Evolutionary conservation across 1,140 invertebrate species (phyloP), one percentile per base, ranked within the genome.

Genomic region (Drosophila insularis): DNA sequence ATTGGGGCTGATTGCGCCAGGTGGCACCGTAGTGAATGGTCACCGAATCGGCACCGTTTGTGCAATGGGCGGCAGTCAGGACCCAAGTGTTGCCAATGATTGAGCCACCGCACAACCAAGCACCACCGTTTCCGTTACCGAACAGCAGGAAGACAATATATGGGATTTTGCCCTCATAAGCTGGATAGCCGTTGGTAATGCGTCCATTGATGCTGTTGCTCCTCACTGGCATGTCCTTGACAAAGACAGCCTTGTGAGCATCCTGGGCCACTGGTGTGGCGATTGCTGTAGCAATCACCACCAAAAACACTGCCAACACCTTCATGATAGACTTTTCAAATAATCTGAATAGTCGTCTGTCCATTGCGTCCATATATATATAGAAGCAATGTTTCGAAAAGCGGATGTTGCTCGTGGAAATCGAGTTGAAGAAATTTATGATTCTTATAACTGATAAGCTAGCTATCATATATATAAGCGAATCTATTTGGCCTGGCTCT

Each of bases 91-190:
- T 89, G 68, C 91, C 93, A 6, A 95, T 93, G 62, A 95, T 80
- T n/a, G 94, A 94, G n/a, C 94, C 95, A 5, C 95, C 92, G 93
- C 74, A 91, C 93, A 54, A 93, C 93, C 54, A 92, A 68, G 62
- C 94, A 90, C 84, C 79, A 92, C 60, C 78, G 84, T 70, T 94
- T 93, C 63, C 53, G 46, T 35, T 73, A 31, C 43, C 53, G 56
- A 53, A 87, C 63, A 21, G 19, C 53, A 72, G 74, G 17, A 31
- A 54, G 3, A 92, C 92, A 68, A 93, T 93, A 56, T 93, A 93
- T 6, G 93, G 93, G 46, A 93, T 92, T 75, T 93, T 92, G 0
- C 92, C 92, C 4, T 85, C 78, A 17, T 53, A 39, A 0, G 82
- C 82, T 17, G 68, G 63, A 54, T 79, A 69, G 0, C 80, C 82